These are phyloP conservation scores for Jordanella pulchra DNA, from an alignment of 2,797 vertebrate genomes.

Conservation along the genomic window DNA sequence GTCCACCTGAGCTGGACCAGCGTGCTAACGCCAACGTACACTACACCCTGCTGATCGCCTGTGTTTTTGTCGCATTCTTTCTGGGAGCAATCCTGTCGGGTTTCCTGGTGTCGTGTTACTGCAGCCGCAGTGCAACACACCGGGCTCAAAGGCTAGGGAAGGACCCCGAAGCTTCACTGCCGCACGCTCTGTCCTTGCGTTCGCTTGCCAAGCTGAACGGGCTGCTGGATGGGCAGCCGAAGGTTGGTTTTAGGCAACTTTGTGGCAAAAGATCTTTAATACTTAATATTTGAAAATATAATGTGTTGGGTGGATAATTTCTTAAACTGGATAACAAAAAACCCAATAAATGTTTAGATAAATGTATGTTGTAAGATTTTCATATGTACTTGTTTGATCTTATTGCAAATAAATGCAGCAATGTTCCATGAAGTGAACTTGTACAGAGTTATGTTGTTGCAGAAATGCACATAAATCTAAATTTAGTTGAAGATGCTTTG, in stretches of 20 bases:
- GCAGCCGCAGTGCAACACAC: constrained; percentile 67
- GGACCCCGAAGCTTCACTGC: constrained; percentile 79
- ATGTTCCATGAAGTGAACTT: neutral
- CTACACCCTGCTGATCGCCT: constrained; percentile 85
- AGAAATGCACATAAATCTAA: neutral
- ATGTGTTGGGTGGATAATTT: neutral
- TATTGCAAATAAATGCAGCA: neutral
- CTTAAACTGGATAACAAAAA: neutral
- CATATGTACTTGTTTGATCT: neutral
- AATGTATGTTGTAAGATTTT: neutral
- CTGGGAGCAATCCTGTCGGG: constrained; percentile 84
- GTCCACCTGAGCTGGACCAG: constrained; percentile 60
- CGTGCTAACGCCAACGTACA: constrained; percentile 71
- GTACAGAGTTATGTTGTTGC: neutral
- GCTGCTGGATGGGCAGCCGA: constrained; percentile 71
- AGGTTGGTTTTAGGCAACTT: constrained; percentile 49
- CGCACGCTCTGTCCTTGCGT: constrained; percentile 81
- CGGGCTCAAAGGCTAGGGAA: constrained; percentile 59
- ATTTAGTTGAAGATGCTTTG: neutral
- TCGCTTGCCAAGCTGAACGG: constrained; percentile 85
- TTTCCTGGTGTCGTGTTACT: constrained; percentile 86
- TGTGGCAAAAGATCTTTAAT: neutral
- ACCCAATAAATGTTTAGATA: too few relatives aligned
- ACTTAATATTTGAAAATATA: neutral
- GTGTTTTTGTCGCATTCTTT: constrained; percentile 84